Evolutionary conservation across 2,888 invertebrate genomes (phyloP).

Genomic region (Tenthredo distinguenda): DNA sequence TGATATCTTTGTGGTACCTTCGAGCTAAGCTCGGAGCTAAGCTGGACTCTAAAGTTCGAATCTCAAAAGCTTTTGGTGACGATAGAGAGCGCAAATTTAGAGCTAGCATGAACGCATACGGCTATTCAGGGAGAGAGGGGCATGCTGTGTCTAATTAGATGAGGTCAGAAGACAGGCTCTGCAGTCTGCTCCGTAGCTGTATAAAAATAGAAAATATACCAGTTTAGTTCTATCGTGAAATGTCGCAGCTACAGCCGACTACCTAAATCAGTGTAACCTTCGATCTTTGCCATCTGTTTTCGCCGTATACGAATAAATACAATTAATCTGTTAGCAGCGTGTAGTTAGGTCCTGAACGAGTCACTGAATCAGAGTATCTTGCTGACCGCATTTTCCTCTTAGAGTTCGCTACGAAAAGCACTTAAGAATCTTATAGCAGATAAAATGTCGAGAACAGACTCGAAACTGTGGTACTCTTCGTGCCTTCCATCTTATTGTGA

Average conservation of each 20-base stretch:
- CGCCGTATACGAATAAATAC: not conserved
- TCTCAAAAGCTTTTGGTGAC: slow-evolving; percentile 42
- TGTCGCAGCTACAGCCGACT: not conserved
- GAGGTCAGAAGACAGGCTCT: slow-evolving; percentile 32
- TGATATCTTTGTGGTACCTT: slow-evolving; percentile 33
- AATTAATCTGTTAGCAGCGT: slow-evolving; percentile 16
- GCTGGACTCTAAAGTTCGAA: slow-evolving; percentile 36
- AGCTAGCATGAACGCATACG: not conserved
- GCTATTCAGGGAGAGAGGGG: slow-evolving; percentile 34
- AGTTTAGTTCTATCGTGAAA: slow-evolving; percentile 7
- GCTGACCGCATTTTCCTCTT: slow-evolving; percentile 9
- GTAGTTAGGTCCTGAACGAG: not conserved
- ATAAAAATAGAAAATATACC: slow-evolving; percentile 36
- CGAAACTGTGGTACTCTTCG: not conserved
- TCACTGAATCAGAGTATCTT: not conserved
- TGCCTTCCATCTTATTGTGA: not conserved
- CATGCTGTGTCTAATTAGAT: slow-evolving; percentile 47
- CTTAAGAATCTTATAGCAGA: slow-evolving; percentile 18
- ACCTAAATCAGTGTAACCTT: not conserved
- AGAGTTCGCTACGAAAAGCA: slow-evolving; percentile 26
- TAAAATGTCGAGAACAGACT: slow-evolving; percentile 3
- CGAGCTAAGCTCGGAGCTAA: not conserved
- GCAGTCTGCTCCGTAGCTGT: not conserved
- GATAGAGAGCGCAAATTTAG: slow-evolving; percentile 22
- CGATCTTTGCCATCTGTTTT: not conserved